Base-by-base conservation (phyloP, 2,113 vertebrate genomes). In the Poecilia latipinna region DNA sequence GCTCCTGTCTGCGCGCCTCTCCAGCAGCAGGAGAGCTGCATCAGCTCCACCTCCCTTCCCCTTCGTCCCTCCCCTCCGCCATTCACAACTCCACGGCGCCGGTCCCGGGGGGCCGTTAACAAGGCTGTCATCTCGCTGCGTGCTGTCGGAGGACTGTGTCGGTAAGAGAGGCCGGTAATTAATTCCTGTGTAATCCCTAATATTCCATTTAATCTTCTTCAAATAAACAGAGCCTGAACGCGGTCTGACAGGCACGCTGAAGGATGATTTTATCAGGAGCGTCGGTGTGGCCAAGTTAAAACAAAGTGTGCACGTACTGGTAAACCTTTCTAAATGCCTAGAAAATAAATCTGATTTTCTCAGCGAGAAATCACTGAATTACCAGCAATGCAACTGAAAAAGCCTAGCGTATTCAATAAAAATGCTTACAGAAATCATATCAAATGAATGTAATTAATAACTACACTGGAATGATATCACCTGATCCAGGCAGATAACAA, bases 51-150 rank as follows among this genome's bases (percentile, higher is more conserved):
- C 51, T n/a, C 24, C 31, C 35, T n/a, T 5, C 31, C 31, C 39
- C 8, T 19, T 17, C 4, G 4, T 29, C 35, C 64, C 33, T 65
- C 85, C 76, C 70, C 32, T 65, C 78, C 3, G 24, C 68, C 85
- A 82, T 77, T 82, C 80, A 82, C 85, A 85, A 79, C 79, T 84
- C 78, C 76, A 26, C 37, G 60, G 60, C 28, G 60, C 48, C 44
- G 1, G 76, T 73, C 77, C 72, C 73, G 8, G n/a, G 44, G 62
- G 75, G 19, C 78, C 6, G 66, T 57, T 79, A 66, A 72, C 63
- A 26, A 51, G 57, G 10, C 68, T 37, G 68, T 74, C 72, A 54
- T 68, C 57, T 70, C 35, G 65, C 3, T 28, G 31, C n/a, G 22
- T n/a, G 51, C 42, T 61, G 37, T 42, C 29, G 31, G 48, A 64